Base-by-base conservation (phyloP, 1,140 invertebrate species). In the Pseudomyrmex gracilis region DNA sequence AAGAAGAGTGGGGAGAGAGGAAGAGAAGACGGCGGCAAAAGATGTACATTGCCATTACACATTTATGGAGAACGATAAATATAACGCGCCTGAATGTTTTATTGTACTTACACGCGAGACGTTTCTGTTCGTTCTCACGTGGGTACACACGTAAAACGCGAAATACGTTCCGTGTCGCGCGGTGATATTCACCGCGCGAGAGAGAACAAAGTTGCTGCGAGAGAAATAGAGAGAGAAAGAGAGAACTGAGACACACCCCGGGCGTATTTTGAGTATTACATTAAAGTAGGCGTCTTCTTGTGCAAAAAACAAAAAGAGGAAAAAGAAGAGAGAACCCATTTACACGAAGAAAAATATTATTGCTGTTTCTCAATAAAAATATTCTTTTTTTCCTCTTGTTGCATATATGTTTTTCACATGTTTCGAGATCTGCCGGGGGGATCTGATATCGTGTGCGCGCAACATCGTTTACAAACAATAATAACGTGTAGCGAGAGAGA, bases 291-390 rank as follows among this genome's bases (percentile, higher is more conserved):
- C 51, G 58, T 57, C 66, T 64, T 58, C 49, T 78, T 70, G 57
- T 43, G 76, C 20, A 58, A 70, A 49, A 53, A 70, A 49, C 61
- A 53, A 53, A 53, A 47, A 78, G 58, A 78, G 17, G 63, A 64
- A 70, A 58, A 47, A 47, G 63, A 47, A 34, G 34, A 47, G 24
- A 20, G 53, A 78, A 78, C 76, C 64, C 58, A 78, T 66, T 78
- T 78, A 68, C 34, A 47, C 34, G 10, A 68, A 71, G 66, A 58
- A 58, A 80, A 80, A 80, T 80, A 80, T 77, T 77, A 77, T 80
- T 58, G 70, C 53, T 80, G 8, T 68, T 34, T 43, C 20, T 70
- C 76, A 22, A 70, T 80, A 70, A 24, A 49, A 80, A 51, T 70
- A 70, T 70, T 70, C 68, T 20, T 10, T 10, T 22, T 12, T 10